Evolutionary conservation across 2,888 invertebrate genomes (phyloP).

Genomic region (Synergus itoensis): DNA sequence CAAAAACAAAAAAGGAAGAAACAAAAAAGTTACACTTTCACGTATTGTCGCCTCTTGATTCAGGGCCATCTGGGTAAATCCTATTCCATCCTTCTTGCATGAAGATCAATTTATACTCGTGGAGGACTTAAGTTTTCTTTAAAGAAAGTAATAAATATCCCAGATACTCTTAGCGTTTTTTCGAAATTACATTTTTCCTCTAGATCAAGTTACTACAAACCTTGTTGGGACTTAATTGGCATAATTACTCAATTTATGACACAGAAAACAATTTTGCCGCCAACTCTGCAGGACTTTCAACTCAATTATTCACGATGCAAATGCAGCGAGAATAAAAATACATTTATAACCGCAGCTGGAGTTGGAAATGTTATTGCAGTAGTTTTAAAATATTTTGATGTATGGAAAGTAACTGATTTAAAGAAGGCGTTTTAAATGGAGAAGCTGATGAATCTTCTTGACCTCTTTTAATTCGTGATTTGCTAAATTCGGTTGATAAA

Average conservation of each 20-base stretch:
- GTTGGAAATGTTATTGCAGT: not conserved
- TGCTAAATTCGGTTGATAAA: slow-evolving; percentile 15
- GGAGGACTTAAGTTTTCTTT: not conserved
- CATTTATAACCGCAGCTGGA: not conserved
- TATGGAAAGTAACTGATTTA: not conserved
- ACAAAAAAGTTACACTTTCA: not conserved
- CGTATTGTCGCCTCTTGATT: not conserved
- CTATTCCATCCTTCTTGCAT: not conserved
- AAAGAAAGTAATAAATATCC: too few relatives aligned
- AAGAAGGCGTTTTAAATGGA: not conserved
- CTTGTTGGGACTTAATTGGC: slow-evolving; percentile 24
- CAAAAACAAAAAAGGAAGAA: not conserved
- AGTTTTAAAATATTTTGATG: too few relatives aligned
- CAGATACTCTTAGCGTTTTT: not conserved
- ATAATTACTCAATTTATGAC: slow-evolving; percentile 17
- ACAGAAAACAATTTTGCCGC: not conserved
- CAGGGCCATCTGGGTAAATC: not conserved
- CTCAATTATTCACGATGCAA: slow-evolving; percentile 9
- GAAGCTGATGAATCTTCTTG: not conserved
- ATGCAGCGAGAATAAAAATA: not conserved
- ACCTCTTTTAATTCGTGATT: slow-evolving; percentile 4
- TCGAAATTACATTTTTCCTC: not conserved
- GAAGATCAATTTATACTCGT: not conserved
- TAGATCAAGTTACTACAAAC: not conserved
- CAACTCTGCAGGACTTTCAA: not conserved